phyloP scores from a whole-genome alignment of 2,888 invertebrate genomes.

The Caenorhabditis imperialis region DNA sequence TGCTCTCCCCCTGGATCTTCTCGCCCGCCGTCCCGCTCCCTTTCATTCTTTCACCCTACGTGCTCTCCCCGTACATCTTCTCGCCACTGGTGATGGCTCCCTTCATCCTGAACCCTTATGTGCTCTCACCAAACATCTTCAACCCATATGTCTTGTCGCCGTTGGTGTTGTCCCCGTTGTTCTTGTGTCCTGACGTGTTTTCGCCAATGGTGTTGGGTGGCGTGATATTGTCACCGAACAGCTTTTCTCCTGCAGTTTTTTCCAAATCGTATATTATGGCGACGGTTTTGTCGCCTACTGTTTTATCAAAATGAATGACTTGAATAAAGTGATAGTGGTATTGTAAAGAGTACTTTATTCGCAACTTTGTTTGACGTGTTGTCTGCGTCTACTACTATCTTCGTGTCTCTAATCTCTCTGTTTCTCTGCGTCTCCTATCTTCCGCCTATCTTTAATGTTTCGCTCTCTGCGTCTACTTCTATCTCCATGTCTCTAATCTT shows the following conservation, averaged over 20 bases:
- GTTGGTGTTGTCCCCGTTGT: constrained; percentile 57
- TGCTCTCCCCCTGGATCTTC: constrained; percentile 62
- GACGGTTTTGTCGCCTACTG: constrained; percentile 68
- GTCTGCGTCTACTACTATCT: no score
- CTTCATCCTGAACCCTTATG: constrained; percentile 65
- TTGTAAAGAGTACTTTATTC: no score
- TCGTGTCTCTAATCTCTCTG: no score
- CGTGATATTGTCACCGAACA: constrained; percentile 68
- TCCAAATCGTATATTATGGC: constrained; percentile 70
- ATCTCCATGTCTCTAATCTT: no score
- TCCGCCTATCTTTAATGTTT: no score
- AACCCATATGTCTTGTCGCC: constrained; percentile 72
- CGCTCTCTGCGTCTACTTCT: no score
- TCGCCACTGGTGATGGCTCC: constrained; percentile 67
- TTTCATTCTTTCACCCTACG: constrained; percentile 60
- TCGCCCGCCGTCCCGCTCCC: constrained; percentile 63
- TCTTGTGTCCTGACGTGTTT: constrained; percentile 55
- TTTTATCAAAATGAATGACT: constrained; percentile 55
- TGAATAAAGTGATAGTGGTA: no score
- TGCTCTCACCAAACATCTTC: constrained; percentile 60
- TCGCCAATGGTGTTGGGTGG: constrained; percentile 67
- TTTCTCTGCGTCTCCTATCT: no score
- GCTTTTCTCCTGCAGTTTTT: constrained; percentile 70
- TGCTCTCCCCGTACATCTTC: constrained; percentile 60
- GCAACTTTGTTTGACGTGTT: no score